Evolutionary conservation across 2,797 vertebrate species (phyloP).

Genomic region (Micromesistius poutassou): DNA sequence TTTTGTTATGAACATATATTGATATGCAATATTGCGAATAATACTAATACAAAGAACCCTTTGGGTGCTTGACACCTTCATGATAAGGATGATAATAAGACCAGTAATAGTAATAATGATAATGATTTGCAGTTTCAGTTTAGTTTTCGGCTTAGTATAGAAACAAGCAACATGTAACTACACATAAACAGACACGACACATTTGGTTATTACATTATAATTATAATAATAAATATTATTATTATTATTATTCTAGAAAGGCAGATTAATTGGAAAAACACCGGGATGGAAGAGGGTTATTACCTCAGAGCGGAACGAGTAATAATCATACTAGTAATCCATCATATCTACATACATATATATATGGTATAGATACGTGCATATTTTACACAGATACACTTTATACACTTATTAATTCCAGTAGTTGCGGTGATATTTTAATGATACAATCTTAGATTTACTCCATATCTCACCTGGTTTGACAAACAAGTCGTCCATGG

Average conservation of each 20-base stretch:
- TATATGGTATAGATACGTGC: background rate
- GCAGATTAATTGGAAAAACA: too few species aligned
- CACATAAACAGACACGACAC: too few species aligned
- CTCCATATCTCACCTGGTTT: constrained; percentile 65
- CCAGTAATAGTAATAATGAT: background rate
- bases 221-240: too few species aligned
- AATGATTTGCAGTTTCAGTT: background rate
- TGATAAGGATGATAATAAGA: background rate
- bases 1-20: background rate
- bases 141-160: background rate
- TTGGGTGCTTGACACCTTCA: background rate
- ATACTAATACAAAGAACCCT: background rate
- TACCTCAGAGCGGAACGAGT: too few species aligned
- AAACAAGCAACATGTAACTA: background rate
- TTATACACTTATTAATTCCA: too few species aligned
- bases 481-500: constrained; percentile 67
- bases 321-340: too few species aligned
- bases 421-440: background rate
- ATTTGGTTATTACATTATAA: too few species aligned
- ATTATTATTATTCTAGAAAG: too few species aligned
- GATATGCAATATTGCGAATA: background rate
- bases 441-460: too few species aligned
- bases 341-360: background rate
- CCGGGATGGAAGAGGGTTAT: too few species aligned
- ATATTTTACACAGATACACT: background rate